phyloP scores from a whole-genome alignment of 1,140 invertebrate genomes.

The Acyrthosiphon pisum region DNA sequence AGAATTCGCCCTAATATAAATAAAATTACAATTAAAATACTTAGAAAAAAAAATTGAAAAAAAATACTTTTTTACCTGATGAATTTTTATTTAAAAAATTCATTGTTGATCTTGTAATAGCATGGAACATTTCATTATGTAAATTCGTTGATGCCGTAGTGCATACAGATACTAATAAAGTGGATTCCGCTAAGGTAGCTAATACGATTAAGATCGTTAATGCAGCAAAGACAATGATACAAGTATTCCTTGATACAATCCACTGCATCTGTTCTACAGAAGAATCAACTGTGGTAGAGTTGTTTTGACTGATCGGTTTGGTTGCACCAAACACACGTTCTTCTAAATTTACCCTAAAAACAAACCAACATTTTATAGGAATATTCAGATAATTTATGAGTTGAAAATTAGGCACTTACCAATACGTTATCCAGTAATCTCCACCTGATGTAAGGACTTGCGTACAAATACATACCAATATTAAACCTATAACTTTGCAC shows the following conservation, averaged over 20 bases:
- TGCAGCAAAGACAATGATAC: slow-evolving; percentile 71
- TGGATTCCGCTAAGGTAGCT: slow-evolving; percentile 70
- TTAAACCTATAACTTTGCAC: slow-evolving; percentile 67
- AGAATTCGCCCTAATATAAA: slow-evolving; percentile 70
- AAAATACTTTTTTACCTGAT: slow-evolving; percentile 63
- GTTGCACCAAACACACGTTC: slow-evolving; percentile 60
- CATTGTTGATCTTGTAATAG: slow-evolving; percentile 82
- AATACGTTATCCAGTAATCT: slow-evolving; percentile 80
- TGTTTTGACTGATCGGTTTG: not conserved
- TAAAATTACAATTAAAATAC: slow-evolving; percentile 41
- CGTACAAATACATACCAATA: slow-evolving; percentile 71
- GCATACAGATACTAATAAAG: slow-evolving; percentile 79
- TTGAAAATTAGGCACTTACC: slow-evolving; percentile 65
- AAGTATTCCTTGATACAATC: slow-evolving; percentile 60
- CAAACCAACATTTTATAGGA: too few species aligned
- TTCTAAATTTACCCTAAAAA: slow-evolving; percentile 66
- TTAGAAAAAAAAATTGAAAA: not conserved
- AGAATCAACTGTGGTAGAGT: too few species aligned
- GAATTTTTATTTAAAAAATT: slow-evolving; percentile 90
- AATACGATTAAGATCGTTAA: slow-evolving; percentile 70
- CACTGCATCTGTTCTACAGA: not conserved
- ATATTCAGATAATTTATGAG: not conserved
- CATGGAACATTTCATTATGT: slow-evolving; percentile 85
- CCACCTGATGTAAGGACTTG: slow-evolving; percentile 76
- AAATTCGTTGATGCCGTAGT: slow-evolving; percentile 79